Conservation (phyloP, 2,888 invertebrate species). For the Spicauda simplicius region DNA sequence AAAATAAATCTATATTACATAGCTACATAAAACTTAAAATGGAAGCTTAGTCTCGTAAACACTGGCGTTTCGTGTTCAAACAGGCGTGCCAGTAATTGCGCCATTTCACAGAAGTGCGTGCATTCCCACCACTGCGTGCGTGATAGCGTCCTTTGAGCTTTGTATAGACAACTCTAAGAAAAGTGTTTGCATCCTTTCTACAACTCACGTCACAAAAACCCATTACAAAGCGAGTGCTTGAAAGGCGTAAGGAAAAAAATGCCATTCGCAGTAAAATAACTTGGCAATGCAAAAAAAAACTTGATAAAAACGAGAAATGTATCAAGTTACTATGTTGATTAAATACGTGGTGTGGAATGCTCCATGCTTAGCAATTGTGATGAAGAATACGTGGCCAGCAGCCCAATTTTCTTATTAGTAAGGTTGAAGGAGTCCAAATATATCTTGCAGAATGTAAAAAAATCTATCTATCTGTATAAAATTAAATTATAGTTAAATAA, state of each 20-base stretch:
- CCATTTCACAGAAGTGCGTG: slow-evolving; percentile 32
- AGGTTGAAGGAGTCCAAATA: too few relatives aligned
- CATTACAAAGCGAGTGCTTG: slow-evolving; percentile 30
- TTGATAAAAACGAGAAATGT: too few relatives aligned
- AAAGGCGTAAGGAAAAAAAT: slow-evolving; percentile 21
- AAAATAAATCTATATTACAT: too few relatives aligned
- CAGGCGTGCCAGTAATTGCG: slow-evolving; percentile 30
- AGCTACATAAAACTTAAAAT: neutral
- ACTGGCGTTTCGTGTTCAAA: slow-evolving; percentile 21
- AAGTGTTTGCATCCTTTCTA: slow-evolving; percentile 36
- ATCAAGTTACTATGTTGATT: too few relatives aligned
- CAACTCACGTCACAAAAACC: slow-evolving; percentile 26
- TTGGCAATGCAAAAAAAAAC: neutral
- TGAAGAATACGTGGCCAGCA: too few relatives aligned
- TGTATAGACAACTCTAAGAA: slow-evolving; percentile 28
- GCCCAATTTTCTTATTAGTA: too few relatives aligned
- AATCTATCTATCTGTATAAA: too few relatives aligned
- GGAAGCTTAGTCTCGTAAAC: slow-evolving; percentile 5
- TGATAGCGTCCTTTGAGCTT: slow-evolving; percentile 27
- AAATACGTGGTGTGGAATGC: too few relatives aligned
- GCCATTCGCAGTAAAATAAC: slow-evolving; percentile 5
- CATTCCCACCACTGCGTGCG: slow-evolving; percentile 29
- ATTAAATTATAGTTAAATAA: too few relatives aligned
- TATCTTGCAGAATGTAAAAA: too few relatives aligned
- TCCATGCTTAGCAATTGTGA: too few relatives aligned